Evolutionary conservation across 2,797 vertebrate genomes (phyloP).

Genomic region (Tiaroga cobitis): DNA sequence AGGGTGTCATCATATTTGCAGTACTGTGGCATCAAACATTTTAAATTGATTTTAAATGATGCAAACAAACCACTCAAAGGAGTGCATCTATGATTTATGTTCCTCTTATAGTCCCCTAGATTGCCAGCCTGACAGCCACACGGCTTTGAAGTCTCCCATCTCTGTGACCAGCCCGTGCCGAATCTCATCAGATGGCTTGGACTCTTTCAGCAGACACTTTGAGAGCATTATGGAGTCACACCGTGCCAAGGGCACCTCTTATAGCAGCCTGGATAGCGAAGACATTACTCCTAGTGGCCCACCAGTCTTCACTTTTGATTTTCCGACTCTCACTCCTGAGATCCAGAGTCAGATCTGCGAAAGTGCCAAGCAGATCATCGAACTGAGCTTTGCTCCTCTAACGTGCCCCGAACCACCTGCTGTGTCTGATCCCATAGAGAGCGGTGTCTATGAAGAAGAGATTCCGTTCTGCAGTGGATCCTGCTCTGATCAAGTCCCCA

Average conservation of each 20-base stretch:
- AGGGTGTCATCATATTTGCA: neutral
- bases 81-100: neutral
- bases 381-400: slow-evolving; percentile 88
- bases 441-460: slow-evolving; percentile 57
- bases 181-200: slow-evolving; percentile 82
- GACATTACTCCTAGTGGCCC: slow-evolving; percentile 83
- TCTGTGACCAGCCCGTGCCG: slow-evolving; percentile 78
- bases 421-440: slow-evolving; percentile 49
- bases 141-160: slow-evolving; percentile 79
- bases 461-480: slow-evolving; percentile 46
- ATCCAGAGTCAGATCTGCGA: slow-evolving; percentile 79
- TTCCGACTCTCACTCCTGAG: slow-evolving; percentile 78
- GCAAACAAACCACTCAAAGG: neutral
- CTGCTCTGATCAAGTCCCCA: slow-evolving; percentile 45
- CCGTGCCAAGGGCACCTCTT: slow-evolving; percentile 88
- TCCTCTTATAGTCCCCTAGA: slow-evolving; percentile 44
- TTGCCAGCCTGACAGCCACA: slow-evolving; percentile 48
- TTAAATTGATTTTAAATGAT: neutral
- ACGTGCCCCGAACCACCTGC: slow-evolving; percentile 64
- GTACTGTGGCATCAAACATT: neutral
- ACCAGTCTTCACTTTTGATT: slow-evolving; percentile 84
- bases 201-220: slow-evolving; percentile 89
- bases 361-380: slow-evolving; percentile 74
- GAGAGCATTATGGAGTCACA: slow-evolving; percentile 89
- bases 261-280: slow-evolving; percentile 85